phyloP scores from a whole-genome alignment of 2,888 invertebrate genomes.

The Sesamia inferens region DNA sequence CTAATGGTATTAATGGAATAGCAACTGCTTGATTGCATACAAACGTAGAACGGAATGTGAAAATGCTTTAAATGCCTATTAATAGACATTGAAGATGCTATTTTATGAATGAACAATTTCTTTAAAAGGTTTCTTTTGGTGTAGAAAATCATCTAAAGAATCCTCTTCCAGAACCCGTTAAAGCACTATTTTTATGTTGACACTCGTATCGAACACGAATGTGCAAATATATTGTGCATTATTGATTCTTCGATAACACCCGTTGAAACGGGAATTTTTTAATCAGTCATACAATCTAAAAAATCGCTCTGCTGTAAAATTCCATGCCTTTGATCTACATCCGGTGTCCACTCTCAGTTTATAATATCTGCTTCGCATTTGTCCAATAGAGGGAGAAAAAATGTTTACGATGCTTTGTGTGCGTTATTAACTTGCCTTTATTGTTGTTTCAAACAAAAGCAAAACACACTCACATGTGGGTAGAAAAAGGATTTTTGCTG shows the following conservation, averaged over 20 bases:
- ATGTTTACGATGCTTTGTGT: constrained; percentile 24
- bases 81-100: not conserved
- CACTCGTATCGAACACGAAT: constrained; percentile 20
- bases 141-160: not conserved
- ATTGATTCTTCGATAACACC: constrained; percentile 66
- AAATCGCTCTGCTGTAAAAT: constrained; percentile 33
- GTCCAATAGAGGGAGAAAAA: constrained; percentile 17
- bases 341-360: constrained; percentile 27
- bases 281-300: constrained; percentile 44
- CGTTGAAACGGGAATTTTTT: constrained; percentile 48
- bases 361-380: constrained; percentile 34
- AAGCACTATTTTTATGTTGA: constrained; percentile 2
- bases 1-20: not conserved
- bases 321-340: constrained; percentile 38
- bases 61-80: not conserved
- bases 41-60: not conserved
- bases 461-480: constrained; percentile 27
- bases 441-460: constrained; percentile 36
- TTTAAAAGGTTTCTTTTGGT: too few species aligned
- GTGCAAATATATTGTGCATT: constrained; percentile 60
- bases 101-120: too few species aligned
- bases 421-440: constrained; percentile 28
- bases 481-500: constrained; percentile 26
- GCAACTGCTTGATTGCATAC: not conserved
- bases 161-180: constrained; percentile 4